Conservation (phyloP, 2,797 vertebrate genomes). For the Nyctibius grandis region DNA sequence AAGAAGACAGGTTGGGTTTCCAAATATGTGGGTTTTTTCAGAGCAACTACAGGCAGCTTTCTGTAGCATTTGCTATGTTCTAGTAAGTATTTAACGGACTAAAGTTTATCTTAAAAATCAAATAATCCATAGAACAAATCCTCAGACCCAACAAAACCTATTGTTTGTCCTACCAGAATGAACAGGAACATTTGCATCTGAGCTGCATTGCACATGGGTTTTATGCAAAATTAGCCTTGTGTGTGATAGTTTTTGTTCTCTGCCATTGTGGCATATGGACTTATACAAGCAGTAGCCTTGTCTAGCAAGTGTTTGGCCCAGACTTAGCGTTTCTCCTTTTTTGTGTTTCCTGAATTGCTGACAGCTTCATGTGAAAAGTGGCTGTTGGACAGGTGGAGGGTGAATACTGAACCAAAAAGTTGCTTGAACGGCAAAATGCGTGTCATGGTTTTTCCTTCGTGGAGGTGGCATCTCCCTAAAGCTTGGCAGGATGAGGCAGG, state of each 20-base stretch:
- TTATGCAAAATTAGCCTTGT: neutral
- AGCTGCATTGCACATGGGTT: neutral
- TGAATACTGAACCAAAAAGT: neutral
- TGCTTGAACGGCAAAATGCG: neutral
- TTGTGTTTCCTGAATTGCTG: neutral
- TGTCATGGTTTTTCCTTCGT: neutral
- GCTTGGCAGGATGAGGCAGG: neutral
- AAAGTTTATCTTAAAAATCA: neutral
- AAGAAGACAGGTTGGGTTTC: neutral
- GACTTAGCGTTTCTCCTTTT: neutral
- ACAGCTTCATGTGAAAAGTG: neutral
- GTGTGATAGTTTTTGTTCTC: neutral
- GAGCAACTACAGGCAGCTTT: neutral
- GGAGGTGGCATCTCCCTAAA: neutral
- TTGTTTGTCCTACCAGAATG: neutral
- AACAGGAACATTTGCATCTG: neutral
- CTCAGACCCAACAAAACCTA: slow-evolving; percentile 14
- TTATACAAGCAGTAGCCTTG: neutral
- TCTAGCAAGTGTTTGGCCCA: neutral
- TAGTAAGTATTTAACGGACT: neutral
- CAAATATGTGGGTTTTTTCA: neutral
- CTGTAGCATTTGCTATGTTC: neutral
- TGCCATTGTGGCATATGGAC: neutral
- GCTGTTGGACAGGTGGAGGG: neutral
- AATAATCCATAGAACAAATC: neutral